Evolutionary conservation across 1,140 invertebrate genomes (phyloP).

Genomic region (Danaus melanippus): DNA sequence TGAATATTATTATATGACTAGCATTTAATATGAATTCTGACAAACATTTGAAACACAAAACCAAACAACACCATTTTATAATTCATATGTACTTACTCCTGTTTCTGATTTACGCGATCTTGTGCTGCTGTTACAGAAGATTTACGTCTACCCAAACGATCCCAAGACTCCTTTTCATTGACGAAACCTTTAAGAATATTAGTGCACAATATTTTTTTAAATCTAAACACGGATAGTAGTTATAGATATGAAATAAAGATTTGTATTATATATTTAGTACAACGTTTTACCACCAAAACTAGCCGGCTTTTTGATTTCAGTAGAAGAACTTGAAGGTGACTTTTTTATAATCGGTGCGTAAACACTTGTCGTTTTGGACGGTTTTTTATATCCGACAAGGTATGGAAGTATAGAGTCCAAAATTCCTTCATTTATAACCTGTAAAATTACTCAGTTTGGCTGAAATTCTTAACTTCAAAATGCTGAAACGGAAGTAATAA

Average conservation of each 20-base stretch:
- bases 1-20: too few species aligned
- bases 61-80: too few species aligned
- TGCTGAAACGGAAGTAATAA: slow-evolving; percentile 44
- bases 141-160: slow-evolving; percentile 62
- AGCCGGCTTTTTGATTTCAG: slow-evolving; percentile 69
- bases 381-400: slow-evolving; percentile 72
- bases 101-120: slow-evolving; percentile 54
- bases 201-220: not conserved
- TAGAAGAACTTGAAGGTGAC: slow-evolving; percentile 30
- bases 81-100: slow-evolving; percentile 47
- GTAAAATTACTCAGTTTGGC: not conserved
- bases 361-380: slow-evolving; percentile 57
- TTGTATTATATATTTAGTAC: not conserved
- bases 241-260: not conserved
- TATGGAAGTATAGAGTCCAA: slow-evolving; percentile 84
- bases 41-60: too few species aligned
- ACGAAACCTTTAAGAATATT: slow-evolving; percentile 45
- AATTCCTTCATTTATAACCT: slow-evolving; percentile 82
- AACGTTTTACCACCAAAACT: slow-evolving; percentile 57
- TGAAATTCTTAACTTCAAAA: too few species aligned
- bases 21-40: too few species aligned
- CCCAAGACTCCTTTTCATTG: slow-evolving; percentile 61
- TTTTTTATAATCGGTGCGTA: slow-evolving; percentile 75
- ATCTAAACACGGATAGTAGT: slow-evolving; percentile 1
- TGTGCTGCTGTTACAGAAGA: slow-evolving; percentile 57